Evolutionary conservation across 2,113 vertebrate genomes (phyloP).

Genomic region (Aptenodytes patagonicus): DNA sequence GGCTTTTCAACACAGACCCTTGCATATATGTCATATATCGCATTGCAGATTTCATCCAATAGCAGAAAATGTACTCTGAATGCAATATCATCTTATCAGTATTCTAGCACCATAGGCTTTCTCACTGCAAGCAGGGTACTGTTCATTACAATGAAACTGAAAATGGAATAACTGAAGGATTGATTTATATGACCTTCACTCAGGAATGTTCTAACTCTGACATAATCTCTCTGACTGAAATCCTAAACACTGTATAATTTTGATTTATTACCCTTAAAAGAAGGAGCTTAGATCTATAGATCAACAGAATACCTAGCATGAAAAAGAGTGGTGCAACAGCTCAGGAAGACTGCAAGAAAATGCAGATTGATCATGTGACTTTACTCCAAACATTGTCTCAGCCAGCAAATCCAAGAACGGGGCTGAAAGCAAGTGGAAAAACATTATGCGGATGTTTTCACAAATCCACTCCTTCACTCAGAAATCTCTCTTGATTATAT

Average conservation of each 20-base stretch:
- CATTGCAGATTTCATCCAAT: conserved; percentile 60
- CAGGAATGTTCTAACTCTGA: conserved; percentile 56
- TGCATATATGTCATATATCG: conserved; percentile 20
- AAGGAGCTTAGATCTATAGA: neutral
- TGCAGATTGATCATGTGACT: conserved; percentile 58
- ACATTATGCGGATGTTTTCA: conserved; percentile 36
- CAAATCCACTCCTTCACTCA: neutral
- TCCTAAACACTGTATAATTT: conserved; percentile 41
- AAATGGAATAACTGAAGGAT: conserved; percentile 54
- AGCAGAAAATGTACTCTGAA: conserved; percentile 47
- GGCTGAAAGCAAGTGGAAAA: conserved; percentile 29
- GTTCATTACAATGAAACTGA: conserved; percentile 59
- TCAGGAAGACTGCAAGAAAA: conserved; percentile 54
- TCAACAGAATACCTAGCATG: conserved; percentile 20
- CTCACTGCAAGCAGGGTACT: conserved; percentile 38
- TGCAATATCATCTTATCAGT: conserved; percentile 66
- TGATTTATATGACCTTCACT: conserved; percentile 60
- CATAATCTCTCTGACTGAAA: conserved; percentile 54
- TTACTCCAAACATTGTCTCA: conserved; percentile 53
- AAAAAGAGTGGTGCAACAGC: conserved; percentile 26
- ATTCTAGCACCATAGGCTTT: conserved; percentile 62
- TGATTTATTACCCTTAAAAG: conserved; percentile 47
- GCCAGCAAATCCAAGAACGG: neutral
- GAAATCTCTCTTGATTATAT: neutral
- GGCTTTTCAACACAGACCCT: conserved; percentile 6